Percentiles rank a stretch among this genome's conserved stretches.
Conservation (phyloP, 2,888 invertebrate species). For the Macropis europaea region DNA sequence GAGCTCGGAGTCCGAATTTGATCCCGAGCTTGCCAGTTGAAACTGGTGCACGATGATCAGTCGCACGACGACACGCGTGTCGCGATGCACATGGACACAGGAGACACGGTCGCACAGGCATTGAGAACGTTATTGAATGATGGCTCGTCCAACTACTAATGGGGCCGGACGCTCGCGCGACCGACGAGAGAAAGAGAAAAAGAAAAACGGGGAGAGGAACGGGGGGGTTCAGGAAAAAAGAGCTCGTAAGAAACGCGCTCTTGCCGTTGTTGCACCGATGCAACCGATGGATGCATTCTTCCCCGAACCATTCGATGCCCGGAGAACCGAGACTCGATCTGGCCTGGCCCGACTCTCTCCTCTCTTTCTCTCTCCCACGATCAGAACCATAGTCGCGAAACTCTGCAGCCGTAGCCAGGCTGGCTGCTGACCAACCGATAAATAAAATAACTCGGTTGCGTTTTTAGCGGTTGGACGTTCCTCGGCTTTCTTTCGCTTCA, state of each 20-base stretch:
- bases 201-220: slow-evolving; percentile 1
- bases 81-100: slow-evolving; percentile 38
- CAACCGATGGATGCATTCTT: slow-evolving; percentile 69
- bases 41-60: slow-evolving; percentile 50
- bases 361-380: not conserved
- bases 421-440: slow-evolving; percentile 68
- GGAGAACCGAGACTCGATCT: slow-evolving; percentile 32
- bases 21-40: no score
- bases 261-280: slow-evolving; percentile 42
- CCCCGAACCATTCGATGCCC: slow-evolving; percentile 51
- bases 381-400: slow-evolving; percentile 32
- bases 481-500: not conserved
- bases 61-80: slow-evolving; percentile 39
- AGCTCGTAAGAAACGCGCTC: slow-evolving; percentile 40
- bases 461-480: slow-evolving; percentile 64
- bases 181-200: slow-evolving; percentile 42
- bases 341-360: slow-evolving; percentile 6
- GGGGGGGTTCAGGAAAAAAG: slow-evolving; percentile 23
- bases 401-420: slow-evolving; percentile 50
- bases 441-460: slow-evolving; percentile 72
- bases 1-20: no score
- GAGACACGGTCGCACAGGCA: slow-evolving; percentile 67
- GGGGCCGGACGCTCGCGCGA: slow-evolving; percentile 77
- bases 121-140: slow-evolving; percentile 79
- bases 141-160: slow-evolving; percentile 78